phyloP scores from a whole-genome alignment of 2,888 invertebrate genomes.

The Artemia sinica region DNA sequence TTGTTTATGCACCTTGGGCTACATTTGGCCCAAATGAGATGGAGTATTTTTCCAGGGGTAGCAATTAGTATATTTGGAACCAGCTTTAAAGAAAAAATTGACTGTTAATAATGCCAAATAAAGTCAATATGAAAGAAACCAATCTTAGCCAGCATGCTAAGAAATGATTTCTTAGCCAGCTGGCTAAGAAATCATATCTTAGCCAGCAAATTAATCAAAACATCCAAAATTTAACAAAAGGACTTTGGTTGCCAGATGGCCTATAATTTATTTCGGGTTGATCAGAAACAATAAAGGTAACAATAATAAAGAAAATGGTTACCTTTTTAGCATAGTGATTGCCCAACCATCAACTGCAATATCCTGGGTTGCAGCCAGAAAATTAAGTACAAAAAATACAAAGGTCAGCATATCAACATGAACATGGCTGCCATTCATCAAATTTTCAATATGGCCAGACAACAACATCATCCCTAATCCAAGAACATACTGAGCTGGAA shows the following conservation, averaged over 20 bases:
- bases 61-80: too few species aligned
- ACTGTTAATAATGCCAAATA: neutral
- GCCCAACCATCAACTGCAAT: conserved; percentile 99
- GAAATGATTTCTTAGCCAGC: too few species aligned
- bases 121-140: too few species aligned
- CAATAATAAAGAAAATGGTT: conserved; percentile 24
- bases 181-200: neutral
- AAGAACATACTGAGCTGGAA: conserved; percentile 80
- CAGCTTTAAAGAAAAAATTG: too few species aligned
- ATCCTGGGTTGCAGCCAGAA: conserved; percentile 95
- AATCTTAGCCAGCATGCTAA: conserved; percentile 19
- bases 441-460: conserved; percentile 52
- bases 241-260: neutral
- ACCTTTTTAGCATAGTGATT: conserved; percentile 89
- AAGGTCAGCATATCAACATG: conserved; percentile 60
- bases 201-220: conserved; percentile 20
- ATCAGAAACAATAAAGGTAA: conserved; percentile 2
- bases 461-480: conserved; percentile 75
- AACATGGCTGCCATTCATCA: conserved; percentile 54
- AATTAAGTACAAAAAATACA: conserved; percentile 77
- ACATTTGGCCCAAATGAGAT: too few species aligned
- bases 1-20: too few species aligned
- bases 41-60: too few species aligned
- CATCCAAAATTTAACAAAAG: conserved; percentile 17
- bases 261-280: neutral